Percentiles rank a stretch among this genome's conserved stretches.
Evolutionary conservation across 2,797 vertebrate species (phyloP).

Genomic region (Glossophaga mutica): DNA sequence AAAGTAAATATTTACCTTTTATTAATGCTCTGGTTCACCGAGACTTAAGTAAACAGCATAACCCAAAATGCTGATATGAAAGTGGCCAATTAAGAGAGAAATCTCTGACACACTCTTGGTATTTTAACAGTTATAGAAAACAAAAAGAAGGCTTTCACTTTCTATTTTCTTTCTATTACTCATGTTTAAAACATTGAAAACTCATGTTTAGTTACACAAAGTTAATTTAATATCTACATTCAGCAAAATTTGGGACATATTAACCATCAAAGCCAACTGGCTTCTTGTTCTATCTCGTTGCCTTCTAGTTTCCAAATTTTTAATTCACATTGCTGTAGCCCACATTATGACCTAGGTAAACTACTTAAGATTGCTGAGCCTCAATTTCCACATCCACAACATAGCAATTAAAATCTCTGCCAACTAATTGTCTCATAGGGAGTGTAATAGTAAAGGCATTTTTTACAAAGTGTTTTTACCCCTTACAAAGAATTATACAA

Average conservation of each 20-base stretch:
- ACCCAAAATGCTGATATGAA: neutral
- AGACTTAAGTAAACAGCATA: neutral
- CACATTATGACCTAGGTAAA: constrained; percentile 28
- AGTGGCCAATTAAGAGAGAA: neutral
- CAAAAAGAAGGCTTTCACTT: neutral
- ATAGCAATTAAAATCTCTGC: constrained; percentile 58
- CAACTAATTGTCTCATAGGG: constrained; percentile 50
- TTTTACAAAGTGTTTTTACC: constrained; percentile 64
- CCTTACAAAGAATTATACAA: constrained; percentile 40
- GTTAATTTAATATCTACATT: constrained; percentile 26
- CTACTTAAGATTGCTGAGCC: constrained; percentile 3
- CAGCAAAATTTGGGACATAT: neutral
- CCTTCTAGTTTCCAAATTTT: neutral
- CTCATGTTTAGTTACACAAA: neutral
- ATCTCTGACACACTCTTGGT: neutral
- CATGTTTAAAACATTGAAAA: neutral
- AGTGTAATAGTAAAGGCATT: constrained; percentile 59
- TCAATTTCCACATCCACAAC: constrained; percentile 48
- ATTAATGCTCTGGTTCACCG: neutral
- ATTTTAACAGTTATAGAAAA: constrained; percentile 25
- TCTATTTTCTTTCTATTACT: neutral
- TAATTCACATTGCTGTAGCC: neutral
- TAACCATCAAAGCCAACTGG: neutral
- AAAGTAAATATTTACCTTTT: neutral
- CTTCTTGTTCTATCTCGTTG: neutral